Conservation (phyloP, 2,113 vertebrate genomes). For the Atractosteus spatula region DNA sequence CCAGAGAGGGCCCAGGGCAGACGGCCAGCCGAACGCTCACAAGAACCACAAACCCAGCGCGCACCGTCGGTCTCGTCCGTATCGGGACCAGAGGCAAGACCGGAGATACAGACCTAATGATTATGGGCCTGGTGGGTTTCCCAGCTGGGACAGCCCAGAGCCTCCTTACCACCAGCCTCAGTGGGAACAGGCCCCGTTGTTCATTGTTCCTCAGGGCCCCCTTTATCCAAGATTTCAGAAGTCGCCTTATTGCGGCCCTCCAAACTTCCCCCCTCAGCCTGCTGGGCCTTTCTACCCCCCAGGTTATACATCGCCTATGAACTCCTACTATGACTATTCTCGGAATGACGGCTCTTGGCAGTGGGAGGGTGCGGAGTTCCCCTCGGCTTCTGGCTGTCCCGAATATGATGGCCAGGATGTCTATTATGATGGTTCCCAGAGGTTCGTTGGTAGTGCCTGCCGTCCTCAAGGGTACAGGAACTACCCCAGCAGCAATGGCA, state of each 20-base stretch:
- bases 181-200: conserved; percentile 29
- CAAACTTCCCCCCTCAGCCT: conserved; percentile 13
- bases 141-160: neutral
- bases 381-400: neutral
- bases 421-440: neutral
- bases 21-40: neutral
- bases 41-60: neutral
- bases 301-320: neutral
- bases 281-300: conserved; percentile 27
- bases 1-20: neutral
- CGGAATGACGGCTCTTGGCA: neutral
- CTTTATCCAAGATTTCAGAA: conserved; percentile 24
- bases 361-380: conserved; percentile 7
- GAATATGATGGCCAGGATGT: neutral
- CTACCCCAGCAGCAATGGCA: neutral
- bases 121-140: neutral
- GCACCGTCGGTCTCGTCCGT: conserved; percentile 14
- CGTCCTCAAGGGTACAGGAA: conserved; percentile 3
- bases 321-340: conserved; percentile 2
- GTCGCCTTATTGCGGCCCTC: conserved; percentile 20
- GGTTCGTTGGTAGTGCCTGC: neutral
- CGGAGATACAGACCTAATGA: conserved; percentile 27
- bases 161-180: neutral
- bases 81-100: conserved; percentile 42
- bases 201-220: conserved; percentile 7